phyloP scores from a whole-genome alignment of 1,140 invertebrate species.

The Apis laboriosa region DNA sequence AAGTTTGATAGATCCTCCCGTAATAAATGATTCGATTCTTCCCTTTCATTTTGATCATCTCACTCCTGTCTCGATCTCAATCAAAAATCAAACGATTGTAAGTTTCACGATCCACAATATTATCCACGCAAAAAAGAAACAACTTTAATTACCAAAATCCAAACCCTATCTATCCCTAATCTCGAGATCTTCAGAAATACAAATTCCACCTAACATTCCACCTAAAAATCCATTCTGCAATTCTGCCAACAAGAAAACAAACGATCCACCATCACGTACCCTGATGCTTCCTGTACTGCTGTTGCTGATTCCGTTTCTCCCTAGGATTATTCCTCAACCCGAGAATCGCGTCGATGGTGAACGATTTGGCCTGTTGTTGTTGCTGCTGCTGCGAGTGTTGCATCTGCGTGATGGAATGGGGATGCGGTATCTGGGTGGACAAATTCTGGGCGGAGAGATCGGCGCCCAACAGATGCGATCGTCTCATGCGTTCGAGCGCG shows the following conservation, averaged over 20 bases:
- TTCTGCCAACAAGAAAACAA: background rate
- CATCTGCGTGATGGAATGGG: conserved; percentile 65
- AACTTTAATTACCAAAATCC: too few species aligned
- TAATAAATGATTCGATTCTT: too few species aligned
- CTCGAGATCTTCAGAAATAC: too few species aligned
- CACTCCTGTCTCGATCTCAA: too few species aligned
- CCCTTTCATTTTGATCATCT: too few species aligned
- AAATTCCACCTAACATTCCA: too few species aligned
- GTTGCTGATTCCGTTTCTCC: conserved; percentile 73
- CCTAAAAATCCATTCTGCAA: background rate
- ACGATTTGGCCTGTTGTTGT: conserved; percentile 83
- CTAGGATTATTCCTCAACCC: conserved; percentile 82
- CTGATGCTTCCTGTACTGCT: conserved; percentile 74
- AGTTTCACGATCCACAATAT: too few species aligned
- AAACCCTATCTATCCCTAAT: too few species aligned
- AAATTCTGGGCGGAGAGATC: conserved; percentile 69
- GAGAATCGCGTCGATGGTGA: conserved; percentile 91
- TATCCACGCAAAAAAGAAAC: too few species aligned
- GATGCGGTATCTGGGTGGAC: conserved; percentile 72
- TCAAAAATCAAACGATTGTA: too few species aligned
- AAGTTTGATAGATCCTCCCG: background rate
- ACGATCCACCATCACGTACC: conserved; percentile 51
- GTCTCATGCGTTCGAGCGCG: conserved; percentile 74
- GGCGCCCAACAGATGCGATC: conserved; percentile 70
- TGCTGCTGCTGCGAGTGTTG: conserved; percentile 76